Percentiles rank a stretch among this genome's conserved stretches.
Evolutionary conservation across 2,113 vertebrate species (phyloP).

Genomic region (Alces alces): DNA sequence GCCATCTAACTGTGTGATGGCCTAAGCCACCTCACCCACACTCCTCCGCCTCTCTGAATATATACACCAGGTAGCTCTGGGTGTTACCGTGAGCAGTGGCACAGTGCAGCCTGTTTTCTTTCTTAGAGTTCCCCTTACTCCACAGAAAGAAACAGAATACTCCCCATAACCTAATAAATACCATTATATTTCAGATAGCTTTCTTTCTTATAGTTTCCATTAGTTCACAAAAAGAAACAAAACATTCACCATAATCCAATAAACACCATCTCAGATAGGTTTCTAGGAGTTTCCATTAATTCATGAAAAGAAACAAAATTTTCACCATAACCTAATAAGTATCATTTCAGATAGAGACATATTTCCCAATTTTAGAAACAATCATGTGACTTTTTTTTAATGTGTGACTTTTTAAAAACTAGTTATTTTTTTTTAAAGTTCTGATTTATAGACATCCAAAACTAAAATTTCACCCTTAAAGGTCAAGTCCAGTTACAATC

Average conservation of each 20-base stretch:
- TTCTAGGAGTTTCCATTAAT: not conserved
- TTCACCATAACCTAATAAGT: not conserved
- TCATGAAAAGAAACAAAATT: not conserved
- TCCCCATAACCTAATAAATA: not conserved
- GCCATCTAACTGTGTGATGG: not conserved
- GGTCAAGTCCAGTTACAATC: not conserved
- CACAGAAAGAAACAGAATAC: not conserved
- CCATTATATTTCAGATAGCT: not conserved
- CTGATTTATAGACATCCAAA: not conserved
- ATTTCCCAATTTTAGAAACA: not conserved
- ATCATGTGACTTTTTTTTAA: not conserved
- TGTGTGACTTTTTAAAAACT: not conserved
- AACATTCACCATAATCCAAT: not conserved
- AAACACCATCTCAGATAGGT: not conserved
- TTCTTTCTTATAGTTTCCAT: not conserved
- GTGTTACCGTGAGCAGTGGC: rapidly evolving
- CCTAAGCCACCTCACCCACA: not conserved
- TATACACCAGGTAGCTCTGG: not conserved
- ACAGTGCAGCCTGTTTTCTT: not conserved
- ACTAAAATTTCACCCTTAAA: not conserved
- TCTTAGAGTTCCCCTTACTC: not conserved
- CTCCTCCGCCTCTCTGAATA: not conserved
- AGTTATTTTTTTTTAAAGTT: not conserved
- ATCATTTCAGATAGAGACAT: not conserved
- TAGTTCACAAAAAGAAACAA: not conserved